Base-by-base conservation (phyloP, 2,113 vertebrate genomes). In the Cheilinus undulatus region DNA sequence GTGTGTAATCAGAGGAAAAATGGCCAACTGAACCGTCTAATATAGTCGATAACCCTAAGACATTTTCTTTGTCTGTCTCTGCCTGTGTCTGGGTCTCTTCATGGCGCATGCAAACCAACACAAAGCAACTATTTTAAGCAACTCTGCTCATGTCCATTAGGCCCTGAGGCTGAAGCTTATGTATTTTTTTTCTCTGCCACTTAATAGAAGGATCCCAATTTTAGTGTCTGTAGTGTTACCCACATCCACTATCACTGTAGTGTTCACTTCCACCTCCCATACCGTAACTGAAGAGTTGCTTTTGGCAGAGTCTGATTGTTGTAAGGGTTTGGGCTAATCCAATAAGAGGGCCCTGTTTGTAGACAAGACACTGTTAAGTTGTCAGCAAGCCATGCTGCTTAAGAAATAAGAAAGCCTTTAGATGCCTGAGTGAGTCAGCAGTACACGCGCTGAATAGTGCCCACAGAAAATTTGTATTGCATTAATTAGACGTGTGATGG, bases 311-410 rank as follows among this genome's bases (percentile, higher is more conserved):
- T 58, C 20, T 63, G 45, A 76, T 73, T 65, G 48, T 52, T 80
- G 63, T 76, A 69, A 64, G 64, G 38, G 64, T 83, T 84, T 76
- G 64, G 51, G 46, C 71, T 90, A 86, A 90, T 91, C 86, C 84
- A 87, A 86, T 86, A 83, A 85, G 66, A 48, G 45, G 27, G 48
- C 52, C 67, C 42, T 66, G 73, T 81, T 80, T 71, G 73, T 46
- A 70, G 73, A 75, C 78, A 64, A 76, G 69, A 75, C 75, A 46
- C 71, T 76, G 69, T 84, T 82, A 72, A 82, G 78, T 82, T 87
- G 84, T 87, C 73, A 80, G 71, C 51, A 66, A 70, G 62, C 54
- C 62, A 76, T 38, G 75, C 73, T 69, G 62, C 59, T 67, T 69
- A 69, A 84, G 67, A 77, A 76, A 69, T 67, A 54, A 77, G 56